phyloP scores from a whole-genome alignment of 1,140 invertebrate species.

The Halyomorpha halys region DNA sequence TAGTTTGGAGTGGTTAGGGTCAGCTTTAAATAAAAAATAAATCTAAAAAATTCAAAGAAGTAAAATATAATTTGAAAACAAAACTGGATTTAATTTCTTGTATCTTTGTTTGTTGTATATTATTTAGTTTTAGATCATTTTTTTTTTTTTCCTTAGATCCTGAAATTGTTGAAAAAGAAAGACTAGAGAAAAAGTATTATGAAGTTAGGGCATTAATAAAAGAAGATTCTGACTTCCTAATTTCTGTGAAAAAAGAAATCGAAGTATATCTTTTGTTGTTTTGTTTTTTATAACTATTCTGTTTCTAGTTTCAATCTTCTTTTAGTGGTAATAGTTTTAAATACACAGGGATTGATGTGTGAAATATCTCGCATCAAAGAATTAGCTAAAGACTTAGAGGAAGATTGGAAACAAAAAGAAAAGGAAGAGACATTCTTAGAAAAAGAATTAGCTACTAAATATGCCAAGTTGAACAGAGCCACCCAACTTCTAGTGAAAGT shows the following conservation, averaged over 20 bases:
- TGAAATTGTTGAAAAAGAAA: slow-evolving; percentile 27
- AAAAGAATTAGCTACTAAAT: slow-evolving; percentile 29
- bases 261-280: no score
- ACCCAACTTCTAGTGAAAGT: slow-evolving; percentile 28
- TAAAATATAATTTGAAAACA: no score
- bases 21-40: no score
- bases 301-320: not conserved
- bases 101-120: no score
- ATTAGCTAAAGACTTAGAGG: slow-evolving; percentile 20
- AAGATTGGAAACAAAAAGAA: slow-evolving; percentile 30
- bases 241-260: slow-evolving; percentile 3
- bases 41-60: no score
- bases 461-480: slow-evolving; percentile 29
- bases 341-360: slow-evolving; percentile 9
- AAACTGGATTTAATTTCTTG: no score
- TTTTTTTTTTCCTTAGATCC: slow-evolving; percentile 28
- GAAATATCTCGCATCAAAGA: slow-evolving; percentile 20
- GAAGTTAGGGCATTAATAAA: slow-evolving; percentile 5
- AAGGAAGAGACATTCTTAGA: slow-evolving; percentile 27
- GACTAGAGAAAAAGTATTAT: slow-evolving; percentile 24
- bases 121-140: no score
- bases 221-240: slow-evolving; percentile 8
- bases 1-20: no score
- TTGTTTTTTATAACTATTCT: not conserved
- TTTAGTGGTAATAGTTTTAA: not conserved